These are phyloP conservation scores for Drosophila insularis DNA, from an alignment of 1,140 invertebrate species.

Conservation along the genomic window DNA sequence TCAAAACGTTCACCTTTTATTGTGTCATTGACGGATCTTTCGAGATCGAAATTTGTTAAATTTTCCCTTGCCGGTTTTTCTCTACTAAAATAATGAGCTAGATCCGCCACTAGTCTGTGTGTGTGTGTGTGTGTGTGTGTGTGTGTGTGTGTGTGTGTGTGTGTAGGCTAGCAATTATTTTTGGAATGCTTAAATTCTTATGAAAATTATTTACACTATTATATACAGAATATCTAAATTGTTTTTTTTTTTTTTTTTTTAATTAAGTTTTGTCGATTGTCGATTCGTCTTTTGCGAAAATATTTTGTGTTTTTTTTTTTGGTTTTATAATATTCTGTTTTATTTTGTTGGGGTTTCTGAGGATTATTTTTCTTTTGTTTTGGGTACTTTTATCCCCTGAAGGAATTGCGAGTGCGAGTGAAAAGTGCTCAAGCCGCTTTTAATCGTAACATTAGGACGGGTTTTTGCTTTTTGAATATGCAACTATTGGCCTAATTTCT, in stretches of 20 bases:
- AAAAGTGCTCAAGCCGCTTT: slow-evolving; percentile 6
- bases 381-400: not conserved
- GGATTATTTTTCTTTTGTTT: not conserved
- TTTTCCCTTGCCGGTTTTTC: too few relatives aligned
- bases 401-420: slow-evolving; percentile 18
- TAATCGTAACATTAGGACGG: slow-evolving; percentile 16
- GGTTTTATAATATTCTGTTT: slow-evolving; percentile 16
- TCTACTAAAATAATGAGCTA: too few relatives aligned
- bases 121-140: not conserved
- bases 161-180: not conserved
- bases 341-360: slow-evolving; percentile 9
- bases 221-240: slow-evolving; percentile 8
- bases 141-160: not conserved
- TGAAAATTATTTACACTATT: slow-evolving; percentile 27
- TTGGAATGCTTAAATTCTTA: not conserved
- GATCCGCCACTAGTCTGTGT: too few relatives aligned
- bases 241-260: slow-evolving; percentile 11
- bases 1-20: too few relatives aligned
- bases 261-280: slow-evolving; percentile 49
- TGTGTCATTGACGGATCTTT: too few relatives aligned
- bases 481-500: not conserved
- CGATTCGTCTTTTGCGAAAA: slow-evolving; percentile 49
- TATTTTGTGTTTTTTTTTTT: slow-evolving; percentile 27
- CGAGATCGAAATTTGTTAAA: too few relatives aligned
- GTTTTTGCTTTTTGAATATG: slow-evolving; percentile 8